These are phyloP conservation scores for Gadus chalcogrammus DNA, from an alignment of 2,113 vertebrate species.

Conservation along the genomic window DNA sequence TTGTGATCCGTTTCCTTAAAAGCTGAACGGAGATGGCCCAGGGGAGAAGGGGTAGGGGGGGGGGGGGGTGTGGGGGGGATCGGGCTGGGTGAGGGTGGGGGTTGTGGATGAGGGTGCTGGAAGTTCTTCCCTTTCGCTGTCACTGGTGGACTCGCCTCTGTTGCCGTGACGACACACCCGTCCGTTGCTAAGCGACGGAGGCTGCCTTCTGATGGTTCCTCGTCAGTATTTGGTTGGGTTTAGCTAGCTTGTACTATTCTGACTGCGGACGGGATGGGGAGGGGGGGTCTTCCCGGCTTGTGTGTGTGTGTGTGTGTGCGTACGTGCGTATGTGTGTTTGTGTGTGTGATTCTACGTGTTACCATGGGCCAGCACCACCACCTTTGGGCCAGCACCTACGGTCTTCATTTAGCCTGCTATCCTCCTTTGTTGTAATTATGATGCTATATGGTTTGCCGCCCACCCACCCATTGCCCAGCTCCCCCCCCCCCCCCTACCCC, in stretches of 20 bases:
- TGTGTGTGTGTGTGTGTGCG: conserved; percentile 10
- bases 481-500: conserved; percentile 9
- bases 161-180: background rate
- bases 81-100: background rate
- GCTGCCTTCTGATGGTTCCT: conserved; percentile 37
- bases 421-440: background rate
- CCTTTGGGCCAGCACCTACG: background rate
- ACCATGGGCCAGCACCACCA: background rate
- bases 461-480: background rate
- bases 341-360: background rate
- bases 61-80: background rate
- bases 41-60: background rate
- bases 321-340: conserved; percentile 20
- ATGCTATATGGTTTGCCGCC: background rate
- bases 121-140: background rate
- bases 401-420: background rate
- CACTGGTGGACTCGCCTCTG: conserved; percentile 17
- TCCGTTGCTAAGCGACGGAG: background rate
- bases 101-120: conserved; percentile 14
- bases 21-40: conserved; percentile 15
- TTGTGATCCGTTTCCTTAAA: conserved; percentile 1
- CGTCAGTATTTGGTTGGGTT: conserved; percentile 45
- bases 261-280: background rate
- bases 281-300: background rate
- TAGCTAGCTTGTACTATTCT: conserved; percentile 9